Conservation (phyloP, 1,140 invertebrate genomes). For the Drosophila neocordata region DNA sequence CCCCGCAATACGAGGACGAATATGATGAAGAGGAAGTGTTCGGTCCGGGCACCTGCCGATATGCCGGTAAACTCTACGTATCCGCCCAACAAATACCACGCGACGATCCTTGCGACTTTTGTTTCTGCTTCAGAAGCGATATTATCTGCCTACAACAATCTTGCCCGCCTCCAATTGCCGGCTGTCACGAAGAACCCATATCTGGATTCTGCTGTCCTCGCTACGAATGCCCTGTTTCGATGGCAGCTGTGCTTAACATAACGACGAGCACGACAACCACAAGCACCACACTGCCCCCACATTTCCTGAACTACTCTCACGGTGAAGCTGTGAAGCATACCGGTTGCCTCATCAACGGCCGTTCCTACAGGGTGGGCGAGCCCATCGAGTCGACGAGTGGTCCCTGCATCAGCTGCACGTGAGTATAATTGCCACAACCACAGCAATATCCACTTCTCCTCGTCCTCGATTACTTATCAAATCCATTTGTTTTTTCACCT, state of each 20-base stretch:
- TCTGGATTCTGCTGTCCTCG: conserved; percentile 96
- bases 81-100: conserved; percentile 97
- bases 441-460: neutral
- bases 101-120: conserved; percentile 97
- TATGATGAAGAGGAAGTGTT: conserved; percentile 89
- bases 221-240: conserved; percentile 95
- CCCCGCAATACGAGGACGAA: conserved; percentile 84
- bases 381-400: conserved; percentile 92
- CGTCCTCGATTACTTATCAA: neutral
- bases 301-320: conserved; percentile 90
- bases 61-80: conserved; percentile 95
- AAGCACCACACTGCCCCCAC: conserved; percentile 92
- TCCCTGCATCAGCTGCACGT: conserved; percentile 96
- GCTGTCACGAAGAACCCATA: conserved; percentile 95
- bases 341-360: conserved; percentile 93
- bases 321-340: conserved; percentile 88
- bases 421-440: conserved; percentile 84
- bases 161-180: conserved; percentile 95
- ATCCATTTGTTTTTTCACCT: neutral
- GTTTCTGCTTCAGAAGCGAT: conserved; percentile 98
- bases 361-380: conserved; percentile 92
- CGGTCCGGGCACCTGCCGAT: conserved; percentile 94
- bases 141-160: conserved; percentile 97
- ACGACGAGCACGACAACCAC: conserved; percentile 93
- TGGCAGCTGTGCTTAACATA: conserved; percentile 89